Conservation (phyloP, 2,797 vertebrate species). For the Carduelis carduelis region DNA sequence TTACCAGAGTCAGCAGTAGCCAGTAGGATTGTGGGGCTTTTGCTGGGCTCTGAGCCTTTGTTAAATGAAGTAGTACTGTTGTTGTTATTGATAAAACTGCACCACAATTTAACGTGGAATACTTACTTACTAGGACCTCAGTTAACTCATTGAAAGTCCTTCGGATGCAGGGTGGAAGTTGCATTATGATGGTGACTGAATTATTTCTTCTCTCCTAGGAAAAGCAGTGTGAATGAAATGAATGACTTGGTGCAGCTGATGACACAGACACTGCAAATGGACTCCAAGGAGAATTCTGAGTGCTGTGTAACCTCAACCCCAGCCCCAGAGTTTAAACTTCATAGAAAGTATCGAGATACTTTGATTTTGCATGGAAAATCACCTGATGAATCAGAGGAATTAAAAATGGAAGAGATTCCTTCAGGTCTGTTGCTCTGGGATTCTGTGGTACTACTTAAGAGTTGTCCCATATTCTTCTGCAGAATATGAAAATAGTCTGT, state of each 20-base stretch:
- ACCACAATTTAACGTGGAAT: not conserved
- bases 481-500: not conserved
- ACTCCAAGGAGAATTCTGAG: slow-evolving; percentile 76
- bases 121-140: not conserved
- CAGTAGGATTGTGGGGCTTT: not conserved
- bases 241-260: slow-evolving; percentile 92
- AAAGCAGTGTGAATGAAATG: slow-evolving; percentile 83
- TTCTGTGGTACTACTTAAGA: not conserved
- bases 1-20: not conserved
- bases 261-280: slow-evolving; percentile 90
- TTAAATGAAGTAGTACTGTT: not conserved
- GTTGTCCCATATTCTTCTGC: not conserved
- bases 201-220: slow-evolving; percentile 70
- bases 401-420: slow-evolving; percentile 80
- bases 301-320: not conserved
- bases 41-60: not conserved
- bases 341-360: slow-evolving; percentile 89
- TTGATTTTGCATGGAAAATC: slow-evolving; percentile 90
- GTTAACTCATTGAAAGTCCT: not conserved
- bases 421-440: slow-evolving; percentile 73
- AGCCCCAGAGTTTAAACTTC: slow-evolving; percentile 86
- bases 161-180: not conserved
- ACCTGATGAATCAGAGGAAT: slow-evolving; percentile 74
- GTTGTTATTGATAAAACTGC: not conserved
- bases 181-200: not conserved